Evolutionary conservation across 1,140 invertebrate genomes (phyloP), one percentile per base, ranked within the genome.

Genomic region (Bombyx mandarina): DNA sequence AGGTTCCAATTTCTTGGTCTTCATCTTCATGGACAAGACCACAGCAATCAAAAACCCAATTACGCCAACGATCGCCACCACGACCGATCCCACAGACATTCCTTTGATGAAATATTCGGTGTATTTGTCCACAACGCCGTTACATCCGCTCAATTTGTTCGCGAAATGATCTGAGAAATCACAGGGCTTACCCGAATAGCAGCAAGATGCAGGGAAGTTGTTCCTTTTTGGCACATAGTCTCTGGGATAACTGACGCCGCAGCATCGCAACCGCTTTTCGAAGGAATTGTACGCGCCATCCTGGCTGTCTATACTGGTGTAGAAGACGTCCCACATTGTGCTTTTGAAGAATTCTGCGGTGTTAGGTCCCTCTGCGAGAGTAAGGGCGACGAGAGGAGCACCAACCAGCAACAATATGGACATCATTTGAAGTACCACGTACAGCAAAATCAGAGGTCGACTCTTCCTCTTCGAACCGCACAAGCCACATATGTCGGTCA

Each of bases 151-250:
- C 44, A 80, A 66, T 22, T 86, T 80, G 48, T 86, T 86, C 9
- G 83, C 80, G 46, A 81, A 49, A 54, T 84, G 82, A 55, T 83
- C 80, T 2, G 82, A 79, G 22, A 85, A 77, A 43, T 81, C 77
- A 43, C 83, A 86, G 22, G 81, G 76, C 18, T 80, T 77, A 1
- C 65, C 58, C 48, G 70, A 71, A 44, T 83, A 78, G 46, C 82
- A 86, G 61, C 82, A 86, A 0, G 82, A 83, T 22, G 69, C 58
- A 0, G 82, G 81, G 57, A 86, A 84, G 7, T 80, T 73, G 0
- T 61, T 52, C 54, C 73, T 79, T 79, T 78, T 82, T 22, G 75
- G 80, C 57, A 74, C 77, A 61, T 86, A 86, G 56, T 86, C 83
- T n/a, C 83, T 66, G 0, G 83, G 83, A 12, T 76, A 70, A 8